Evolutionary conservation across 2,888 invertebrate genomes (phyloP), one percentile per base, ranked within the genome.

Genomic region (Icerya purchasi): DNA sequence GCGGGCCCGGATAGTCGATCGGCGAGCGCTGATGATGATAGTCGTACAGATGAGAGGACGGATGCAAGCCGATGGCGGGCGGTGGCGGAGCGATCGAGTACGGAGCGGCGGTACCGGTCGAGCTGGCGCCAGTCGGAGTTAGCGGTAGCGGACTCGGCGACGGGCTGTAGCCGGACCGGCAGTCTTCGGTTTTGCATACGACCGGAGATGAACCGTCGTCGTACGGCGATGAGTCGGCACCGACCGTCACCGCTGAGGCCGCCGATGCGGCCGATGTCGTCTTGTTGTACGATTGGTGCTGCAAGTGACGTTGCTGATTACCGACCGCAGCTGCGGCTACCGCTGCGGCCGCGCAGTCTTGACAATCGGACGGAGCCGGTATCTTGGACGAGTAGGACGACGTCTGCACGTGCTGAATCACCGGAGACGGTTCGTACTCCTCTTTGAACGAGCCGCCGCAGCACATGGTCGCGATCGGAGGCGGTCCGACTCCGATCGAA

Each of bases 111-210:
- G 60, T 56, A 21, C 56, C 57, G 61, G 57, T 61, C 10, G 75
- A 66, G 76, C 77, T 36, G 77, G 69, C 66, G 69, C 69, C 53
- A n/a, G n/a, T n/a, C n/a, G n/a, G n/a, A n/a, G n/a, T n/a, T n/a
- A n/a, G n/a, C n/a, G n/a, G n/a, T n/a, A n/a, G n/a, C 36, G 36
- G 36, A 36, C 5, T 14, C 8, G 36, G 36, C 5, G 36, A 36
- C 36, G 36, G 14, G 21, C 50, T 56, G 22, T 50, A 56, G 36
- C 36, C 55, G 50, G 22, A 36, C 3, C 49, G 49, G 22, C 49
- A 25, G n/a, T 56, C 60, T 51, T 60, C 60, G 18, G 60, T 56
- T 23, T 60, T 60, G 23, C 60, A 60, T 2, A 54, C 14, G 10
- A 25, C 20, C 14, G 56, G 19, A 18, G 22, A 19, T 18, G 53